A percentile compares a stretch with the other conserved stretches of the same genome.
These are phyloP conservation scores for Heliothis peltigera DNA, from an alignment of 2,888 invertebrate species.

Conservation along the genomic window DNA sequence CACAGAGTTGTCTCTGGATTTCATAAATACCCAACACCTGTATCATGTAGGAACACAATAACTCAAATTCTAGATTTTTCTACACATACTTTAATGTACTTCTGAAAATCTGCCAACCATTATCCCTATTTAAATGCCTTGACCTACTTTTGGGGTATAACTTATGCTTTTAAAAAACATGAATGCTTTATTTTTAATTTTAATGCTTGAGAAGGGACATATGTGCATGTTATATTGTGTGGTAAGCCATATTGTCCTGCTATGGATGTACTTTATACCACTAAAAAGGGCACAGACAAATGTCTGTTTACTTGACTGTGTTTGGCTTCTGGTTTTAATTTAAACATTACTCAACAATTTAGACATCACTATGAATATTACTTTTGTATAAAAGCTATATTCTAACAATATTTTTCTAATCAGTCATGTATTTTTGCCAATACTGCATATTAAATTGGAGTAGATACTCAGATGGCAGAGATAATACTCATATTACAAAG, in stretches of 20 bases:
- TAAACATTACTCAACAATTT: background rate
- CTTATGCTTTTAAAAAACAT: conserved; percentile 10
- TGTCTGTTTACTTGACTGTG: background rate
- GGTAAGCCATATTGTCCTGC: background rate
- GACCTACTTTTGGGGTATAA: conserved; percentile 40
- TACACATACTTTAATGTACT: background rate
- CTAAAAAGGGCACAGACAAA: background rate
- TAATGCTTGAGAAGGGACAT: background rate
- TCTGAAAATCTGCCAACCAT: conserved; percentile 29
- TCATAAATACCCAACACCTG: background rate
- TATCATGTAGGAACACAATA: background rate
- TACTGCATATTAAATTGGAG: too few species aligned
- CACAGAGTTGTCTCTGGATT: background rate
- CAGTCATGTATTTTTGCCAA: too few species aligned
- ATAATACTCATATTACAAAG: too few species aligned
- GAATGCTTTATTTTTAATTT: conserved; percentile 1
- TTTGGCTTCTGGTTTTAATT: background rate
- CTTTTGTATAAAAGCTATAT: too few species aligned
- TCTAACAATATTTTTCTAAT: too few species aligned
- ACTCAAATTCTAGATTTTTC: conserved; percentile 33
- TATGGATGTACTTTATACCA: background rate
- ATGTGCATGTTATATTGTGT: background rate
- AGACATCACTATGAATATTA: too few species aligned
- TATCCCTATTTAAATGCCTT: conserved; percentile 35
- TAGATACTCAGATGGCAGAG: too few species aligned